Evolutionary conservation across 1,140 invertebrate species (phyloP).

Genomic region (Piezodorus guildinii): DNA sequence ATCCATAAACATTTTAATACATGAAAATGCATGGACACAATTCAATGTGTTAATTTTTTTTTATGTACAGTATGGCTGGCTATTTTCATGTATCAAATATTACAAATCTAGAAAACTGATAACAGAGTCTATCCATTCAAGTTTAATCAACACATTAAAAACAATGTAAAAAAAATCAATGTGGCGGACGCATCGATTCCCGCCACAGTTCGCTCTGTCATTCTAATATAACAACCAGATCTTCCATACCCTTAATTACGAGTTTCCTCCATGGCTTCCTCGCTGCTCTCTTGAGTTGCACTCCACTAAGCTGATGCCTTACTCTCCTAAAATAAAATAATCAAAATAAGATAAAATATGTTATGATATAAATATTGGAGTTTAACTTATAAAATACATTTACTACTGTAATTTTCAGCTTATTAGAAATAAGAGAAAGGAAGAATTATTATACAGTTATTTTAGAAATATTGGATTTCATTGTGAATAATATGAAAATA

Average conservation of each 20-base stretch:
- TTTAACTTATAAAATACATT: no score
- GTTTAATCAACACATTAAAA: neutral
- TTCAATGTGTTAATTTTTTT: neutral
- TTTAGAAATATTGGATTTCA: no score
- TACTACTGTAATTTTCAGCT: no score
- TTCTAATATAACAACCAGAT: conserved; percentile 29
- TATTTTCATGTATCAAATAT: neutral
- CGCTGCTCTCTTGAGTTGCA: conserved; percentile 75
- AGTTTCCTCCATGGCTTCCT: conserved; percentile 79
- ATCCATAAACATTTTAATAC: neutral
- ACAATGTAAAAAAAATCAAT: conserved; percentile 26
- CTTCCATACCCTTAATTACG: conserved; percentile 33
- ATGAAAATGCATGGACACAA: neutral
- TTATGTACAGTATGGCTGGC: neutral
- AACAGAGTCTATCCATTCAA: conserved; percentile 12
- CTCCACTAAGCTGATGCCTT: conserved; percentile 62
- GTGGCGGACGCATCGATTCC: conserved; percentile 29
- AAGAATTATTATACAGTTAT: no score
- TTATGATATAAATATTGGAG: no score
- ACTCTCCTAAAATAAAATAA: conserved; percentile 51
- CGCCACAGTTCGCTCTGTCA: conserved; percentile 27
- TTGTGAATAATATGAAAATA: no score
- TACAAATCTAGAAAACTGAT: neutral
- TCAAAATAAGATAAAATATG: neutral
- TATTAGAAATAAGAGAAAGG: no score